Base-by-base conservation (phyloP, 2,113 vertebrate species). In the Catagonus wagneri region DNA sequence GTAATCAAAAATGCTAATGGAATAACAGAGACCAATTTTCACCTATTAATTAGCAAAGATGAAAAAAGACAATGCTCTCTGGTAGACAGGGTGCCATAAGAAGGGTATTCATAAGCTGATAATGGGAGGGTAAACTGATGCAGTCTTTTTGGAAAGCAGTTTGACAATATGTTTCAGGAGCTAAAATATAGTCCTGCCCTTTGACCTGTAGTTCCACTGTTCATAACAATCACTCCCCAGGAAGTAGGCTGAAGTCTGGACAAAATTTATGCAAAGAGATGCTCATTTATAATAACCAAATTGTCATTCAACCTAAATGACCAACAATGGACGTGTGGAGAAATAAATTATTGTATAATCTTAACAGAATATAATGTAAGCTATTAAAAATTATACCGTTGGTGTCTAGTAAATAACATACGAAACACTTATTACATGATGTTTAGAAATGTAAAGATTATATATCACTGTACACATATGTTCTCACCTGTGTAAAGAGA, bases 11-110 rank as follows among this genome's bases (percentile, higher is more conserved):
- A 96, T 97, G 86, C 94, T 98, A 97, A 96, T 95, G 88, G 80
- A 83, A 96, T 25, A 90, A 89, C 60, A 97, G 96, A 96, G 81
- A 86, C 72, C 32, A 96, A 96, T 97, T 97, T 97, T 97, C 94
- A 96, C 89, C 85, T 97, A 95, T 96, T 98, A 98, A 96, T 96
- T 97, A 96, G 89, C 68, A 91, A 96, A 96, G 85, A 96, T 96
- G 93, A 79, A 56, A 89, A 96, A 97, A 94, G 93, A 97, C 94
- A 98, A 94, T 97, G 76, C 52, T 84, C 23, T 83, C 2, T 63
- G 69, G 97, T 96, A 96, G 76, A 56, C 50, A 78, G 61, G 58
- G 85, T 32, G 7, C 34, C 8, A 4, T 72, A 78, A 78, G 85
- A 96, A 95, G 72, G 63, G 88, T 83, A 69, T 97, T 93, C 90